These are phyloP conservation scores for Eidolon helvum DNA, from an alignment of 2,113 vertebrate species.

Conservation along the genomic window DNA sequence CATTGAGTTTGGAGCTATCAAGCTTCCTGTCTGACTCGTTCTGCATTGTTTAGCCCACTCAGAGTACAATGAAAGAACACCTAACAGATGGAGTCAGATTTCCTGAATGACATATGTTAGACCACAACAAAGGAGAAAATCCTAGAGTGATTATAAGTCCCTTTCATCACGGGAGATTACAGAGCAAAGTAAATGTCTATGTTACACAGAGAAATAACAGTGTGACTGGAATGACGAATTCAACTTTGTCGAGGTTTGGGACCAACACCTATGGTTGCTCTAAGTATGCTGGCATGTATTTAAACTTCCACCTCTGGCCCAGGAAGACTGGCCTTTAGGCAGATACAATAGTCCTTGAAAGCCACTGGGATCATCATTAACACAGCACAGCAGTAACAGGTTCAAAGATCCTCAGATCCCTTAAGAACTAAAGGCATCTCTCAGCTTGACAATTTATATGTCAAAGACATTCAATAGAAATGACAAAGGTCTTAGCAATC, in stretches of 20 bases:
- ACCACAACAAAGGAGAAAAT: constrained; percentile 55
- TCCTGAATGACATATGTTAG: constrained; percentile 57
- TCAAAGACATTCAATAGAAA: neutral
- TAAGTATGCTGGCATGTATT: neutral
- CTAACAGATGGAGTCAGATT: constrained; percentile 63
- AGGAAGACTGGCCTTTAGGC: neutral
- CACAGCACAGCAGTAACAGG: neutral
- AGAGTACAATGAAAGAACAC: constrained; percentile 59
- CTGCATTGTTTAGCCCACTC: constrained; percentile 67
- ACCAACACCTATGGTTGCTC: neutral
- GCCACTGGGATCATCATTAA: neutral
- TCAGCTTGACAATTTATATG: neutral
- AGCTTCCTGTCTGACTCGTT: constrained; percentile 69
- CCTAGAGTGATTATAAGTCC: constrained; percentile 54
- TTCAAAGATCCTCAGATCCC: neutral
- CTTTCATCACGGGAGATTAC: constrained; percentile 61
- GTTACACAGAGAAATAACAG: constrained; percentile 61
- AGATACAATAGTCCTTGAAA: neutral
- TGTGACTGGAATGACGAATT: constrained; percentile 55
- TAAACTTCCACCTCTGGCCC: neutral
- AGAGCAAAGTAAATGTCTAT: constrained; percentile 70
- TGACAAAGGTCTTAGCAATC: neutral
- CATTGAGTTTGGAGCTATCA: constrained; percentile 43
- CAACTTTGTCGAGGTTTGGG: constrained; percentile 27
- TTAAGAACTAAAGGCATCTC: neutral